Percentiles rank a stretch among this genome's conserved stretches.
Conservation (phyloP, 2,113 vertebrate genomes). For the Synchiropus splendidus region DNA sequence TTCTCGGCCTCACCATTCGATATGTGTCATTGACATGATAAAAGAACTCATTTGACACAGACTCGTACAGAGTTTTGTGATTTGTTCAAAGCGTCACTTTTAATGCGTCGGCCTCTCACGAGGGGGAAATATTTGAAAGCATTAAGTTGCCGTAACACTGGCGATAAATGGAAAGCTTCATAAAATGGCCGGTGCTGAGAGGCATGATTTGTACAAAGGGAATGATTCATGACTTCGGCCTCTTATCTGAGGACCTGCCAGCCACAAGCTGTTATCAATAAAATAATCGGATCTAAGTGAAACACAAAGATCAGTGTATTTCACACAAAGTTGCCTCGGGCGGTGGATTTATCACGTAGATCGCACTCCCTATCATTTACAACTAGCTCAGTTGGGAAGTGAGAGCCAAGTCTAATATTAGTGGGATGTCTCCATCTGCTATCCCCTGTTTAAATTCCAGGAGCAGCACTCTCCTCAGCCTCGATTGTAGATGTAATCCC, state of each 20-base stretch:
- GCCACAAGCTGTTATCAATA: conserved; percentile 31
- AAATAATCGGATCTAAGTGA: conserved; percentile 46
- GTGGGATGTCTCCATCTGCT: conserved; percentile 26
- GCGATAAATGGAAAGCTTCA: conserved; percentile 14
- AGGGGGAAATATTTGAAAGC: conserved; percentile 14
- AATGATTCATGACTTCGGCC: conserved; percentile 33
- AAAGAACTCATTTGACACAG: conserved; percentile 40
- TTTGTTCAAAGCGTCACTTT: conserved; percentile 23
- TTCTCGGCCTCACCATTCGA: conserved; percentile 24
- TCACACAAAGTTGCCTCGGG: conserved; percentile 30
- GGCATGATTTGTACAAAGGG: conserved; percentile 31
- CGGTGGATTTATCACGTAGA: conserved; percentile 24
- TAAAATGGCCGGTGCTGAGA: conserved; percentile 27
- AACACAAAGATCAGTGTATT: conserved; percentile 37
- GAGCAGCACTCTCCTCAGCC: conserved; percentile 42
- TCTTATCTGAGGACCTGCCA: conserved; percentile 40
- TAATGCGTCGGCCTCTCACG: conserved; percentile 34
- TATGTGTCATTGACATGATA: conserved; percentile 43
- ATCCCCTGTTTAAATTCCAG: conserved; percentile 34
- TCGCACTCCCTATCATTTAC: conserved; percentile 19
- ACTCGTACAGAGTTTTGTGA: conserved; percentile 32
- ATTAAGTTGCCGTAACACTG: conserved; percentile 14
- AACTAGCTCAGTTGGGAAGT: conserved; percentile 17
- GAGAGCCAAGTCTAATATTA: conserved; percentile 32
- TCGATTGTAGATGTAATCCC: conserved; percentile 61